Evolutionary conservation across 2,113 vertebrate genomes (phyloP), one percentile per base, ranked within the genome.

Genomic region (Oenanthe oenanthe): DNA sequence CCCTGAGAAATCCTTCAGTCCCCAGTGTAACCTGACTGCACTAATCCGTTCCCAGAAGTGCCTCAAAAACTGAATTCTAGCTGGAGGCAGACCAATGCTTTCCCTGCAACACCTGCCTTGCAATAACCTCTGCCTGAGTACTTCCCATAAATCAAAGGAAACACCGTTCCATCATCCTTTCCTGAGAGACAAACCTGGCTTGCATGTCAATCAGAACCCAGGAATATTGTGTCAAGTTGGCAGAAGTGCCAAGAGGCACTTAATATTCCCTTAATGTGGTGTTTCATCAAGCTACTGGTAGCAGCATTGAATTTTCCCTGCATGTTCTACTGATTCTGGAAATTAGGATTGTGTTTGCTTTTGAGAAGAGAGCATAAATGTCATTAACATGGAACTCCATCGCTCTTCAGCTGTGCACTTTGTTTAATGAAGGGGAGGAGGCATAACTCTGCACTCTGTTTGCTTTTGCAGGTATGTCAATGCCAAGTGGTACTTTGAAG

Each of bases 401-500:
- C 5, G 0, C 32, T 60, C 81, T 91, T 65, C 56, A 20, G 40
- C 42, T 79, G 0, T 20, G 60, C 48, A 20, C 80, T 83, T 57
- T 20, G 71, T 63, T 89, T 66, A 63, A 43, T 32, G 34, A 36
- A 77, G 26, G 15, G 47, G 17, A 71, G 47, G 56, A 80, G 73
- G 32, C 70, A 4, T 42, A 68, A 43, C 40, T 36, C 38, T 17
- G 4, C 32, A 2, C 42, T 92, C 47, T 20, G 40, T 36, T 88
- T 96, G 65, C 79, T 92, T 71, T 98, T 96, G 31, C 97, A 99
- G 99, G 99, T 99, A 99, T 60, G 99, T 99, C 18, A 99, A 99
- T 36, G 99, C 99, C 6, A 99, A 98, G 95, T 98, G 97, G 9
- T 99, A 99, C 97, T 99, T 99, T 91, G 98, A 99, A 96, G 99